phyloP scores from a whole-genome alignment of 2,797 vertebrate genomes.

The Esox lucius region DNA sequence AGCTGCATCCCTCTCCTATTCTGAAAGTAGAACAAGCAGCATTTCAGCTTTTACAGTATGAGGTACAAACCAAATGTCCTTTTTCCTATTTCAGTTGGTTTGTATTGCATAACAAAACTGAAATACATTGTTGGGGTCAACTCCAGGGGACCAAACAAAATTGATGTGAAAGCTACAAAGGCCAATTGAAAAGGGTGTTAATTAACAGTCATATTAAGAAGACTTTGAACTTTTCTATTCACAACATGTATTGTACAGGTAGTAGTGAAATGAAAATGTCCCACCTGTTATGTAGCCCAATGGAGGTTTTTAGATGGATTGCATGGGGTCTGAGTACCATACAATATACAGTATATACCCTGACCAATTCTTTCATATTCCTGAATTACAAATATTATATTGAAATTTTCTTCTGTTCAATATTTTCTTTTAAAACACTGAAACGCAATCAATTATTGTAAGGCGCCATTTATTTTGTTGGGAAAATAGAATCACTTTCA shows the following conservation, averaged over 20 bases:
- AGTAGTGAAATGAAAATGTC: background rate
- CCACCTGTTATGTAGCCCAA: no score
- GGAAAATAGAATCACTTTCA: no score
- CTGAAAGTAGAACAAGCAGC: background rate
- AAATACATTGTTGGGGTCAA: constrained; percentile 3
- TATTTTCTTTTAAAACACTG: no score
- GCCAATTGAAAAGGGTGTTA: background rate
- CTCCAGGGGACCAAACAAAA: background rate
- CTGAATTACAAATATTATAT: no score
- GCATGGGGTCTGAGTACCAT: no score
- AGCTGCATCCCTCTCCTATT: background rate
- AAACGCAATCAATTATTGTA: no score
- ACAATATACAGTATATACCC: no score
- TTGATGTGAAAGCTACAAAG: background rate
- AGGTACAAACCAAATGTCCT: background rate
- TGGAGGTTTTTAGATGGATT: no score
- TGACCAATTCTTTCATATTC: no score
- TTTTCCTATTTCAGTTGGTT: background rate
- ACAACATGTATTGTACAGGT: background rate
- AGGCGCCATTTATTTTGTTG: no score
- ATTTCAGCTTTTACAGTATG: background rate
- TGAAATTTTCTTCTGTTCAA: no score
- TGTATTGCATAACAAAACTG: background rate
- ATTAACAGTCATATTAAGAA: background rate
- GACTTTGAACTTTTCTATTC: background rate